These are phyloP conservation scores for Epistrophe grossulariae DNA, from an alignment of 2,888 invertebrate species.

Conservation along the genomic window DNA sequence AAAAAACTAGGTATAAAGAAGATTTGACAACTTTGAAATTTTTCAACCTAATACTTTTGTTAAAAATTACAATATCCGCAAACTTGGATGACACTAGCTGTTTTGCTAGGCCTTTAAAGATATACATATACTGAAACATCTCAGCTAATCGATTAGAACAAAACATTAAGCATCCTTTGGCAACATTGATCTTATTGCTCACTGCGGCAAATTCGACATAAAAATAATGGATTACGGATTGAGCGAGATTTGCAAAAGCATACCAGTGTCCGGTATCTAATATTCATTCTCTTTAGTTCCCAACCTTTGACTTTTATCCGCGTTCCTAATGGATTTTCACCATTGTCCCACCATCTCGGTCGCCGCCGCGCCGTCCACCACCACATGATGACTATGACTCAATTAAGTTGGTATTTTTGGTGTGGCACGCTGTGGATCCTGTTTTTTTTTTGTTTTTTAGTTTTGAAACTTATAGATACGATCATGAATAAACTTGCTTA, in stretches of 20 bases:
- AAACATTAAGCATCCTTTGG: neutral
- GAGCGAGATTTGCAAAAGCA: slow-evolving; percentile 51
- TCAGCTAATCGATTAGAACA: no score
- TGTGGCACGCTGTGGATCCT: slow-evolving; percentile 36
- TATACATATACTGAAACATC: no score
- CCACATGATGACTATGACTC: slow-evolving; percentile 63
- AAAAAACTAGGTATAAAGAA: no score
- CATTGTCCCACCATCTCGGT: slow-evolving; percentile 33
- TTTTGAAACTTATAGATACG: slow-evolving; percentile 29
- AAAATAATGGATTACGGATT: slow-evolving; percentile 72
- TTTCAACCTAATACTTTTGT: no score
- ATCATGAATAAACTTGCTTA: slow-evolving; percentile 46
- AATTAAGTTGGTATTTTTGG: slow-evolving; percentile 73
- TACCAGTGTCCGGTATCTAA: slow-evolving; percentile 37
- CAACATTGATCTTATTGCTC: slow-evolving; percentile 19
- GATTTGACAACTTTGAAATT: no score
- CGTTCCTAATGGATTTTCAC: slow-evolving; percentile 65
- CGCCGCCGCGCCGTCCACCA: neutral
- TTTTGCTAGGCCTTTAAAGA: no score
- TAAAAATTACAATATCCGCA: no score
- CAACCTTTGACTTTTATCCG: slow-evolving; percentile 66
- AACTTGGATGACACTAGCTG: no score
- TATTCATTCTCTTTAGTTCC: slow-evolving; percentile 29
- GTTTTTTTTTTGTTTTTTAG: slow-evolving; percentile 1
- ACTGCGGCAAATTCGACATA: slow-evolving; percentile 45